Conservation (phyloP, 2,113 vertebrate genomes). For the Takifugu bimaculatus region DNA sequence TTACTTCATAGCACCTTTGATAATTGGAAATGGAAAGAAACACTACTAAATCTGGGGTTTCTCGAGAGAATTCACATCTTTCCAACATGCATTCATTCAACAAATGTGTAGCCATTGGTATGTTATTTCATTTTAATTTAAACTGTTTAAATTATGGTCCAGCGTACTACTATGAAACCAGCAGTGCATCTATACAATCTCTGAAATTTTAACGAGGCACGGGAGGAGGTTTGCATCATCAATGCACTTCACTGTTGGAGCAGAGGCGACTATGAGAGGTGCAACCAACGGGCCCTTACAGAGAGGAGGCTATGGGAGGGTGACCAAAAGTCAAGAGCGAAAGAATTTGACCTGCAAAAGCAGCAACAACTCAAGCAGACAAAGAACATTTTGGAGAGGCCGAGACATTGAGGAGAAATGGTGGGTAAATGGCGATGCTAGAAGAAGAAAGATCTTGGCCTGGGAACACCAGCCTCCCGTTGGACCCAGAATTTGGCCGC, state of each 20-base stretch:
- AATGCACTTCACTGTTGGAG: neutral
- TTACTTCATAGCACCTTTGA: too few species aligned
- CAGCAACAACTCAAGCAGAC: constrained; percentile 31
- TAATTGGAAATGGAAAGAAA: too few species aligned
- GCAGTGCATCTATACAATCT: too few species aligned
- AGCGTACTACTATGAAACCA: too few species aligned
- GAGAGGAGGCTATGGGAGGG: neutral
- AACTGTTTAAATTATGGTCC: neutral
- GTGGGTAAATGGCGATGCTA: constrained; percentile 49
- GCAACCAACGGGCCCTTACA: constrained; percentile 3
- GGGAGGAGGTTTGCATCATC: neutral
- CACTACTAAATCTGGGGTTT: too few species aligned
- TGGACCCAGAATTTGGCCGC: constrained; percentile 59
- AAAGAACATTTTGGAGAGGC: constrained; percentile 14
- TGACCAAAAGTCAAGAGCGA: constrained; percentile 11
- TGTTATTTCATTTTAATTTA: neutral
- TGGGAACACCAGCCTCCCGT: constrained; percentile 55
- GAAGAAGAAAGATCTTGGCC: constrained; percentile 56
- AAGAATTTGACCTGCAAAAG: constrained; percentile 8
- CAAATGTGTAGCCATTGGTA: too few species aligned
- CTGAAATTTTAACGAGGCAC: neutral
- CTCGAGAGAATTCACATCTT: too few species aligned
- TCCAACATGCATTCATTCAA: too few species aligned
- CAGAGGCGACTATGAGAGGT: constrained; percentile 2
- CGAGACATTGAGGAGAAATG: constrained; percentile 34